phyloP scores from a whole-genome alignment of 2,888 invertebrate genomes.

The Rotaria magnacalcarata region DNA sequence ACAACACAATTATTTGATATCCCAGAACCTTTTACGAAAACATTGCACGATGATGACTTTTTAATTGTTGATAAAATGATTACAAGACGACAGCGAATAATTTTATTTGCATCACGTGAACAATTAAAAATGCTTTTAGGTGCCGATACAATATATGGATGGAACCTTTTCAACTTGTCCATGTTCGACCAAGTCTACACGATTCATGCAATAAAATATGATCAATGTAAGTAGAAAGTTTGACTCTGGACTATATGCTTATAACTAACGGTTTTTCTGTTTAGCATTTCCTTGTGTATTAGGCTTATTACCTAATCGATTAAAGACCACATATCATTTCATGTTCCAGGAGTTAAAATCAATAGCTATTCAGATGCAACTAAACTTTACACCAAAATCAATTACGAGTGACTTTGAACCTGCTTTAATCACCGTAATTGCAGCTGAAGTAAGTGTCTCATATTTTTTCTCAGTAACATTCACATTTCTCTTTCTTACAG shows the following conservation, averaged over 20 bases:
- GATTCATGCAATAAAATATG: background rate
- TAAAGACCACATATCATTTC: background rate
- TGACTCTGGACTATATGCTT: background rate
- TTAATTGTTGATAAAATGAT: slow-evolving; percentile 14
- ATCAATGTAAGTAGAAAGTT: background rate
- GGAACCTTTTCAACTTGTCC: slow-evolving; percentile 8
- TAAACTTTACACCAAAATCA: background rate
- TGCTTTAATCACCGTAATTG: background rate
- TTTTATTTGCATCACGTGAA: background rate
- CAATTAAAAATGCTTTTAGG: background rate
- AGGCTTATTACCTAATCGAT: background rate
- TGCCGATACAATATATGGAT: background rate
- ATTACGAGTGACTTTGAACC: background rate
- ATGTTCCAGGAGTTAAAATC: background rate
- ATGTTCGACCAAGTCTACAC: slow-evolving; percentile 14
- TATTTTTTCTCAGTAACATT: background rate
- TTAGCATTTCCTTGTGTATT: background rate
- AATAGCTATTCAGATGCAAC: background rate
- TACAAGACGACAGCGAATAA: background rate
- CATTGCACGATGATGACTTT: background rate
- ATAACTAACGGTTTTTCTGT: background rate
- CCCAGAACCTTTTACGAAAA: background rate
- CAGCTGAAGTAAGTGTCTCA: background rate
- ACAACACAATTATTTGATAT: slow-evolving; percentile 14
- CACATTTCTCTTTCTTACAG: slow-evolving; percentile 8